Evolutionary conservation across 2,113 vertebrate species (phyloP).

Genomic region (Notothenia coriiceps): DNA sequence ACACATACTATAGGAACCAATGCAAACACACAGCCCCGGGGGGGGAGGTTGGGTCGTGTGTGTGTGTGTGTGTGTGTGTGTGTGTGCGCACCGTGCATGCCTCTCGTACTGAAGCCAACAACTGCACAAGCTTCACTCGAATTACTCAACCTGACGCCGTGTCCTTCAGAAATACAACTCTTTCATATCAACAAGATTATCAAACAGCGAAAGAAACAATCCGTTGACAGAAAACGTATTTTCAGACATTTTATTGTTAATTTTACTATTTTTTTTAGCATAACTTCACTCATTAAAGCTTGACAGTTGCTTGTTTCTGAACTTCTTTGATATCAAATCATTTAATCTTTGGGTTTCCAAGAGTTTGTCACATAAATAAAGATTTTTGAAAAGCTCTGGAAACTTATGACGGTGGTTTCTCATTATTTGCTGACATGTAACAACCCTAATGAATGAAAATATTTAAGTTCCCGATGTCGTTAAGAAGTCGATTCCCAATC

Average conservation of each 20-base stretch:
- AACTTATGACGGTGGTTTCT: neutral
- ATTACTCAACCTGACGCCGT: neutral
- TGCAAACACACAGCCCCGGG: slow-evolving; percentile 69
- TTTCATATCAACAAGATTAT: neutral
- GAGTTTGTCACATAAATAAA: too few species aligned
- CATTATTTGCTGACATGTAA: neutral
- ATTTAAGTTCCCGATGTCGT: neutral
- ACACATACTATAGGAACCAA: slow-evolving; percentile 62
- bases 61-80: too few species aligned
- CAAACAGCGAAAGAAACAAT: neutral
- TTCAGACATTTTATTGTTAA: neutral
- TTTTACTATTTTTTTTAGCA: neutral
- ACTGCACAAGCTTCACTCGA: slow-evolving; percentile 51
- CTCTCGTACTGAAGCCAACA: slow-evolving; percentile 55
- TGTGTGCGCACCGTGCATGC: slow-evolving; percentile 25
- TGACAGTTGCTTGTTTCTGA: neutral
- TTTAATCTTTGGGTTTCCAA: neutral
- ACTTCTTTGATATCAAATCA: neutral
- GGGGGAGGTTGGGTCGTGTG: slow-evolving; percentile 7
- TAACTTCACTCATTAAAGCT: neutral
- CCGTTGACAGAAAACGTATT: too few species aligned
- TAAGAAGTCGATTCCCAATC: neutral
- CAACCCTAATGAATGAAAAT: neutral
- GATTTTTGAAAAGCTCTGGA: too few species aligned
- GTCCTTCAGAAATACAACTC: neutral